Percentiles rank a stretch among this genome's conserved stretches.
phyloP scores from a whole-genome alignment of 2,113 vertebrate genomes.

The Pangasianodon hypophthalmus region DNA sequence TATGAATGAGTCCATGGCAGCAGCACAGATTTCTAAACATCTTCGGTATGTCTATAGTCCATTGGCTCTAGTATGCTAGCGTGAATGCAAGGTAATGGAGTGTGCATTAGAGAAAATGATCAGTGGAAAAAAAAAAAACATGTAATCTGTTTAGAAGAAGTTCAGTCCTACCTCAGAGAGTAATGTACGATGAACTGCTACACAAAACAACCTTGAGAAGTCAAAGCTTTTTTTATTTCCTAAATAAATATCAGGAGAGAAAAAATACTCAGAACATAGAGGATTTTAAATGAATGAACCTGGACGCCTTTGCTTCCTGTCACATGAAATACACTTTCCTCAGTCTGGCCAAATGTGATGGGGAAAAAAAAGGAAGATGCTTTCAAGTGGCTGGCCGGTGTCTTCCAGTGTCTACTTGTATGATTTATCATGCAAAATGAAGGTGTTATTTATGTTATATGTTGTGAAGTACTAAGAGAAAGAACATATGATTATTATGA shows the following conservation, averaged over 20 bases:
- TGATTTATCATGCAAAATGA: constrained; percentile 1
- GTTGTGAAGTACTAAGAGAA: not conserved
- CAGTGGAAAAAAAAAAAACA: constrained; percentile 8
- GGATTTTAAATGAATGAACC: constrained; percentile 37
- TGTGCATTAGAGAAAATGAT: constrained; percentile 48
- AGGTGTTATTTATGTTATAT: not conserved
- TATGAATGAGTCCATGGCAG: constrained; percentile 5
- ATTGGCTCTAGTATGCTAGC: not conserved
- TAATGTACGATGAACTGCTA: constrained; percentile 25
- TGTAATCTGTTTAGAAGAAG: constrained; percentile 51
- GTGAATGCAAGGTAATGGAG: constrained; percentile 47
- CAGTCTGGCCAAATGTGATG: constrained; percentile 34
- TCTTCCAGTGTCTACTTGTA: not conserved
- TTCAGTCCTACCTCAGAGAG: constrained; percentile 13
- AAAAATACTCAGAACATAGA: constrained; percentile 8
- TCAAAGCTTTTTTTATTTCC: constrained; percentile 31
- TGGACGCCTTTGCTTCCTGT: constrained; percentile 12
- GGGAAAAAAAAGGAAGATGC: not conserved
- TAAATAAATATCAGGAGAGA: constrained; percentile 16
- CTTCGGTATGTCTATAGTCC: constrained; percentile 6
- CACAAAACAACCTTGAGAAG: constrained; percentile 46
- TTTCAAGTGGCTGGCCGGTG: not conserved
- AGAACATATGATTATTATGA: not conserved
- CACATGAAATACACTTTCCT: constrained; percentile 27
- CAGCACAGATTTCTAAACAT: constrained; percentile 19